phyloP scores from a whole-genome alignment of 1,140 invertebrate species.

The Trachelipus rathkii region DNA sequence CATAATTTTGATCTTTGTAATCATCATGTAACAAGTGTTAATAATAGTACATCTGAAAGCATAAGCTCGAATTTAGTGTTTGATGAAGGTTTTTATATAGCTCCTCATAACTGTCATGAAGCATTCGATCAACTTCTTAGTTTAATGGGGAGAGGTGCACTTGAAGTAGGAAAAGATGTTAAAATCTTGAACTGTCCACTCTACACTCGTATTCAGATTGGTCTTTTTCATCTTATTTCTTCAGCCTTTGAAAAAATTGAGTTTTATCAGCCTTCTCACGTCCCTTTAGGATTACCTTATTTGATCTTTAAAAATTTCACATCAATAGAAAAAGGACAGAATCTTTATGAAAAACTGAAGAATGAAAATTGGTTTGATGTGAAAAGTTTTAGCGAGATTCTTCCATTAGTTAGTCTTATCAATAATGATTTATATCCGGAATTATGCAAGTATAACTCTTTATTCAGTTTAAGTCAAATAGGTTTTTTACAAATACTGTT shows the following conservation, averaged over 20 bases:
- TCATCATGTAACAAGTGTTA: background rate
- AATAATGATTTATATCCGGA: background rate
- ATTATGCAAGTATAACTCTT: background rate
- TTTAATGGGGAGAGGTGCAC: background rate
- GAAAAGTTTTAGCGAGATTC: background rate
- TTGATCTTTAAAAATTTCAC: background rate
- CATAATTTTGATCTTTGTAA: background rate
- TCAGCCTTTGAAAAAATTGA: constrained; percentile 13
- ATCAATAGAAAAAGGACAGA: background rate
- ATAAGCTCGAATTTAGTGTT: background rate
- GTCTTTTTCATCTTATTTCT: background rate
- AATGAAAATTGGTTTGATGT: background rate
- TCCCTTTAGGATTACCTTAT: background rate
- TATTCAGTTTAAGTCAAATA: background rate
- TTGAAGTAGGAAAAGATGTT: background rate
- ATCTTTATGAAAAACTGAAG: background rate
- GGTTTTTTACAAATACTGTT: background rate
- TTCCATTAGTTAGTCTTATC: background rate
- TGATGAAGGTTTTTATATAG: background rate
- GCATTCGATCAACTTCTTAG: constrained; percentile 12
- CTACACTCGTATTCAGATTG: constrained; percentile 14
- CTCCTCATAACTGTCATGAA: constrained; percentile 1
- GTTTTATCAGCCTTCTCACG: constrained; percentile 16
- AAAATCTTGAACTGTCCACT: constrained; percentile 19
- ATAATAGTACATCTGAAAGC: background rate